Conservation (phyloP, 1,140 invertebrate species). For the Andrena cerasifolii region DNA sequence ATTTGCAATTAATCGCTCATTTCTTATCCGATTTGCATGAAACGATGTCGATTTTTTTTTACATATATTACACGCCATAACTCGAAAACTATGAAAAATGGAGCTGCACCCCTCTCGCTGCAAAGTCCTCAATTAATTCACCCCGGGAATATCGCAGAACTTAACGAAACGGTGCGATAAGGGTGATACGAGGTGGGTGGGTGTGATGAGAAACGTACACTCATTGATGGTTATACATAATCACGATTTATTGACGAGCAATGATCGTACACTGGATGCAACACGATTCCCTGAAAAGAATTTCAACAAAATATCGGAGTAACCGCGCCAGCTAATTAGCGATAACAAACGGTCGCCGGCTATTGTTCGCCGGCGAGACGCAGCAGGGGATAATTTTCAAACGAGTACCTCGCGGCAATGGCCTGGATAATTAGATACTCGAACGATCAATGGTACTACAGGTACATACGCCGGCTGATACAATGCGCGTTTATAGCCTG, state of each 20-base stretch:
- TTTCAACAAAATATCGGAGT: conserved; percentile 35
- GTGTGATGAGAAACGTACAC: neutral
- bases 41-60: too few species aligned
- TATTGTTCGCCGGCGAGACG: neutral
- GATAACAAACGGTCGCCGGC: conserved; percentile 35
- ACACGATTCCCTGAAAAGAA: conserved; percentile 43
- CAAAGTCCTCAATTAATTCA: too few species aligned
- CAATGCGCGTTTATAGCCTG: conserved; percentile 15
- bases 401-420: conserved; percentile 17
- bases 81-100: too few species aligned
- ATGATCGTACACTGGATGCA: conserved; percentile 53
- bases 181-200: neutral
- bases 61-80: too few species aligned
- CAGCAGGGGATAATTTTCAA: neutral
- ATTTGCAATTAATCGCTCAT: too few species aligned
- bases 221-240: conserved; percentile 44
- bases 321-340: conserved; percentile 33
- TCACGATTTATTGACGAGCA: conserved; percentile 58
- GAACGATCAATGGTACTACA: conserved; percentile 38
- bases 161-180: neutral
- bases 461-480: conserved; percentile 2
- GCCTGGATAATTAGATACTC: conserved; percentile 31
- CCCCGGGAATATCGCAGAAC: too few species aligned
- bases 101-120: too few species aligned
- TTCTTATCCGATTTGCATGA: too few species aligned